Evolutionary conservation across 2,113 vertebrate genomes (phyloP), one percentile per base, ranked within the genome.

Genomic region (Bubo bubo): DNA sequence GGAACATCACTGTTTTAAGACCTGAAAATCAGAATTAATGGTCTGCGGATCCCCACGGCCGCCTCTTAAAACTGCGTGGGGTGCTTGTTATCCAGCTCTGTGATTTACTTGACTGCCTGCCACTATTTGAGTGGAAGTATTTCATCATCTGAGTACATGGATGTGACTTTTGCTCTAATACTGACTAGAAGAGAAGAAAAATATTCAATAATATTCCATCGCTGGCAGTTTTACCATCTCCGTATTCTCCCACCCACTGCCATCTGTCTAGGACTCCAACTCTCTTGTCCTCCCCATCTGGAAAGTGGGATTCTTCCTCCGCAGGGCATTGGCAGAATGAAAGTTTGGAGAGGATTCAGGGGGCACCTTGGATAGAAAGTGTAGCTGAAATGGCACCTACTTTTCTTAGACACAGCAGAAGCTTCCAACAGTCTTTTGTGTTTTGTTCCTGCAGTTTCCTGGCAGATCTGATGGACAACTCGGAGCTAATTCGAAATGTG

Each of bases 401-500:
- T 97, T 91, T 95, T 92, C 94, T 96, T 95, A 93, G 94, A 15
- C 32, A 5, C 63, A n/a, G 77, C 89, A 95, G 86, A 89, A 95
- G 86, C 89, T 28, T 94, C 73, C 84, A 95, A 66, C 84, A 91
- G 91, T 26, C 93, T 96, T 96, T 96, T 96, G 94, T 97, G 92
- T 80, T 84, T 90, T 9, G 1, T 83, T 53, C 86, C 85, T 89
- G 10, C 96, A 99, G 99, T 80, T 99, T 99, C 94, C 98, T 99
- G 74, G 99, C 99, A 35, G 99, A 99, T 98, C 97, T 99, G 92
- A 99, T 99, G 99, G 99, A 99, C 93, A 99, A 99, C 95, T 98
- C 99, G 0, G 99, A 99, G 95, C 98, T 99, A 30, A 99, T 99
- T 94, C 98, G 99, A 84, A 99, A 99, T 10, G 98, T 99, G 96